These are phyloP conservation scores for Dipus sagitta DNA, from an alignment of 2,797 vertebrate genomes.

Conservation along the genomic window DNA sequence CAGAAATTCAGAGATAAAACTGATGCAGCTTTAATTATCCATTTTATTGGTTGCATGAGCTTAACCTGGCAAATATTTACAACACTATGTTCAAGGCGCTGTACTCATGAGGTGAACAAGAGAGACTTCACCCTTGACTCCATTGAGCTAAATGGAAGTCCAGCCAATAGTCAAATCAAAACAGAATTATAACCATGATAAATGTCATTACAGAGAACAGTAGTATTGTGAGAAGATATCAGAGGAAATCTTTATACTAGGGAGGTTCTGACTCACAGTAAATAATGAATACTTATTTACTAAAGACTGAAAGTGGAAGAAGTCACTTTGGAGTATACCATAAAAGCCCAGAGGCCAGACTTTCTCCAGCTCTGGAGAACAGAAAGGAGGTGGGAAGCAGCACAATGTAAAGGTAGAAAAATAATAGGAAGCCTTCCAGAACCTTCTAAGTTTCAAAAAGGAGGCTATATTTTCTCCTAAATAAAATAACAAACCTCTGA, in stretches of 20 bases:
- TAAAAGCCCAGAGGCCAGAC: neutral
- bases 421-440: neutral
- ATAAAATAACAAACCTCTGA: neutral
- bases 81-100: neutral
- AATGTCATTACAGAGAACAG: conserved; percentile 49
- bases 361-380: conserved; percentile 21
- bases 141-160: neutral
- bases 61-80: conserved; percentile 24
- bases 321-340: neutral
- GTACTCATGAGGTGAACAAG: neutral
- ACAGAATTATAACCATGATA: conserved; percentile 26
- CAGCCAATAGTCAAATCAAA: neutral
- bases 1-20: conserved; percentile 14
- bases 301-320: neutral
- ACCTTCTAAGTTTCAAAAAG: conserved; percentile 13
- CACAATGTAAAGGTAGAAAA: neutral
- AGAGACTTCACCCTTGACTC: neutral
- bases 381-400: neutral
- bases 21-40: neutral
- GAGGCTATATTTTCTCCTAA: conserved; percentile 17
- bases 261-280: neutral
- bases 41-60: neutral
- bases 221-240: neutral
- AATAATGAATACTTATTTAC: neutral
- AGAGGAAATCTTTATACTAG: neutral